Evolutionary conservation across 2,797 vertebrate genomes (phyloP).

Genomic region (Aphelocoma californica): DNA sequence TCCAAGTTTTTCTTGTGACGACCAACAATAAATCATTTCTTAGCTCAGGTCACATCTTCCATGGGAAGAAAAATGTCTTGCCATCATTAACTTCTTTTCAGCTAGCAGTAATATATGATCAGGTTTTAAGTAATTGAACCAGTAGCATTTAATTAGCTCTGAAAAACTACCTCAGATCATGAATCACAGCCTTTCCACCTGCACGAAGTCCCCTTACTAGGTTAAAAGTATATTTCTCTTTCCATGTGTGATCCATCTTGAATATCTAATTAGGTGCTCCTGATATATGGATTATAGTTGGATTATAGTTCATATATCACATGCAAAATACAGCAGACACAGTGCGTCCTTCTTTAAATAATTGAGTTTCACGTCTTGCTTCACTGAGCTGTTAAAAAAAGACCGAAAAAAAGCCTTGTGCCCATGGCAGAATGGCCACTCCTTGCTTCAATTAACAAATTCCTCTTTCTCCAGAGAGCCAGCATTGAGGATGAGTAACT

Average conservation of each 20-base stretch:
- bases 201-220: neutral
- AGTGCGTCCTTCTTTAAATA: neutral
- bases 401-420: neutral
- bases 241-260: slow-evolving; percentile 45
- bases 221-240: slow-evolving; percentile 51
- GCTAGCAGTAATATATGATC: slow-evolving; percentile 45
- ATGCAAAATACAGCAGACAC: neutral
- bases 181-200: slow-evolving; percentile 53
- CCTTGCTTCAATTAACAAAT: neutral
- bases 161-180: slow-evolving; percentile 48
- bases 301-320: neutral
- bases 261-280: slow-evolving; percentile 25
- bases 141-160: slow-evolving; percentile 68
- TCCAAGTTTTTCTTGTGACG: slow-evolving; percentile 47
- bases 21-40: slow-evolving; percentile 58
- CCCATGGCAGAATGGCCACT: neutral
- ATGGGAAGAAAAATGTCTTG: slow-evolving; percentile 25
- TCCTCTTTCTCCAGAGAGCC: neutral
- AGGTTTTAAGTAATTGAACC: slow-evolving; percentile 63
- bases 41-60: slow-evolving; percentile 28
- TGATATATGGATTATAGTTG: neutral
- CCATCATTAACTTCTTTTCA: slow-evolving; percentile 61
- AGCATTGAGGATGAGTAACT: neutral
- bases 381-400: neutral
- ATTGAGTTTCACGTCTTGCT: neutral